Evolutionary conservation across 2,888 invertebrate species (phyloP).

Genomic region (Ethmia dodecea): DNA sequence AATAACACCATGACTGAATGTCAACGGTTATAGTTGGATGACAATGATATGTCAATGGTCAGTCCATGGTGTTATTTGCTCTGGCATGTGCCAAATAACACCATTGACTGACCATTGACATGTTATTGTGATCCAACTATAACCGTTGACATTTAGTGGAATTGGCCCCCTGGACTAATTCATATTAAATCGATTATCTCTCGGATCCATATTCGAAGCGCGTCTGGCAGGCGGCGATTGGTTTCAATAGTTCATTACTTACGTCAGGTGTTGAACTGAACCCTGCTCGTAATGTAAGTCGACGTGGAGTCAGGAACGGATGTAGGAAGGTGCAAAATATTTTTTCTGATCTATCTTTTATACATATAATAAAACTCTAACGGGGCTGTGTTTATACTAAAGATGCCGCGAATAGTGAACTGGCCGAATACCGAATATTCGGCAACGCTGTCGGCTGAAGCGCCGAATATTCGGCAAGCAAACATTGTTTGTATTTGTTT

Average conservation of each 20-base stretch:
- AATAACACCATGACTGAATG: too few relatives aligned
- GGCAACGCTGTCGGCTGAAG: background rate
- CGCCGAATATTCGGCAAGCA: too few relatives aligned
- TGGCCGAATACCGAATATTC: background rate
- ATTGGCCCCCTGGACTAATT: background rate
- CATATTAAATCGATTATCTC: conserved; percentile 2
- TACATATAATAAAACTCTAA: too few relatives aligned
- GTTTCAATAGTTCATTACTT: conserved; percentile 33
- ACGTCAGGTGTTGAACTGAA: conserved; percentile 22
- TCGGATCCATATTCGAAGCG: conserved; percentile 20
- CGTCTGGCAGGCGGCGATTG: conserved; percentile 25
- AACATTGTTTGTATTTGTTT: too few relatives aligned
- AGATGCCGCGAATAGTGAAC: background rate
- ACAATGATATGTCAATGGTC: too few relatives aligned
- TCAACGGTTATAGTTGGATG: too few relatives aligned
- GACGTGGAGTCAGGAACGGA: conserved; percentile 2
- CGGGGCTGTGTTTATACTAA: background rate
- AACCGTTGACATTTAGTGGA: background rate
- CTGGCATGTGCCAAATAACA: background rate
- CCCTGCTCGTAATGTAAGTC: conserved; percentile 22
- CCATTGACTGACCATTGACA: background rate
- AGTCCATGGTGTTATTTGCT: too few relatives aligned
- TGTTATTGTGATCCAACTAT: background rate
- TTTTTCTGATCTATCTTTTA: background rate
- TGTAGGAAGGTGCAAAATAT: background rate